Evolutionary conservation across 2,113 vertebrate genomes (phyloP).

Genomic region (Paracanthobrama guichenoti): DNA sequence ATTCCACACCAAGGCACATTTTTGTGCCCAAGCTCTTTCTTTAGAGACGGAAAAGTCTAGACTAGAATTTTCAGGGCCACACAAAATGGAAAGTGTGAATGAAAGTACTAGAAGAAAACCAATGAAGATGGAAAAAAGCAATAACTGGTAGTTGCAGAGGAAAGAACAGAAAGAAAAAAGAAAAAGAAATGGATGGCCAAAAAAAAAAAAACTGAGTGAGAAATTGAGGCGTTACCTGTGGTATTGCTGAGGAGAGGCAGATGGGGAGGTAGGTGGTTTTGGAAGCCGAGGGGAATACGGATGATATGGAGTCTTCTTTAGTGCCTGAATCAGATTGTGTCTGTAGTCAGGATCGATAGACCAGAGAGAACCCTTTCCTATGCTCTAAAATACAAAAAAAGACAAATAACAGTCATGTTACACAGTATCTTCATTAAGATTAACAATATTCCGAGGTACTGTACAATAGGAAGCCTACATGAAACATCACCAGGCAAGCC

Average conservation of each 20-base stretch:
- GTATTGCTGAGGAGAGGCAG: constrained; percentile 68
- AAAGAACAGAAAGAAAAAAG: neutral
- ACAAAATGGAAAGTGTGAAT: constrained; percentile 21
- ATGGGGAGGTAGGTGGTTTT: constrained; percentile 65
- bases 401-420: neutral
- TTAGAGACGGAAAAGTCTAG: constrained; percentile 5
- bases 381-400: constrained; percentile 77
- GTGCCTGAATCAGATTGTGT: constrained; percentile 98
- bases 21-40: neutral
- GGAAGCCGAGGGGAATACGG: constrained; percentile 86
- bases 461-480: neutral
- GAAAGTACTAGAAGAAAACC: neutral
- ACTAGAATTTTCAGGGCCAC: neutral
- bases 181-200: constrained; percentile 28
- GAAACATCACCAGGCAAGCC: no score
- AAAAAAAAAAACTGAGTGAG: constrained; percentile 42
- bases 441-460: neutral
- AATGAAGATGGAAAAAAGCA: neutral
- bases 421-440: neutral
- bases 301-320: constrained; percentile 98
- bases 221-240: constrained; percentile 47
- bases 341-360: constrained; percentile 98
- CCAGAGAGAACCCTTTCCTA: constrained; percentile 98
- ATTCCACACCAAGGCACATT: neutral
- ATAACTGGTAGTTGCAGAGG: neutral